phyloP scores from a whole-genome alignment of 2,797 vertebrate species.

The Mormyrus hasselquistii region DNA sequence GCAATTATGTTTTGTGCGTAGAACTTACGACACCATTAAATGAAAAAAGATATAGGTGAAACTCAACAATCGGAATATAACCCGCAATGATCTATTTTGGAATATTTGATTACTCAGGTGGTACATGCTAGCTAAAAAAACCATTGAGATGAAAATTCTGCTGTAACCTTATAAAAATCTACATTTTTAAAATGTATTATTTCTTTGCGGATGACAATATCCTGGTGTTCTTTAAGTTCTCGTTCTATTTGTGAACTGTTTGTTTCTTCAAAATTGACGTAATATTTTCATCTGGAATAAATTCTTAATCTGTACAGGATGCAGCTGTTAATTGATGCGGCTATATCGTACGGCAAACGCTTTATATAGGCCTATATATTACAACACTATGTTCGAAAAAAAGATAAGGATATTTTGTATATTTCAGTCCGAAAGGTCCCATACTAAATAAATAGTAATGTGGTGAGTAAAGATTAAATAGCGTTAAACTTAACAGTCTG shows the following conservation, averaged over 20 bases:
- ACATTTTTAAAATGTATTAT: neutral
- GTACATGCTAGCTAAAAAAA: neutral
- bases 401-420: neutral
- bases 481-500: neutral
- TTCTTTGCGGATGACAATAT: neutral
- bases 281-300: neutral
- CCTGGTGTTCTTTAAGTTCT: neutral
- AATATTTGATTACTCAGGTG: neutral
- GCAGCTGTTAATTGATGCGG: neutral
- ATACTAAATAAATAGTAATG: neutral
- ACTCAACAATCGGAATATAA: neutral
- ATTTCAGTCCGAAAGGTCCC: neutral
- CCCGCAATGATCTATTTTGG: neutral
- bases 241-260: neutral
- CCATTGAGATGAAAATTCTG: neutral
- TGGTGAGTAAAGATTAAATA: neutral
- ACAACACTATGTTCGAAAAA: neutral
- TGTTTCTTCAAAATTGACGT: neutral
- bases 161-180: neutral
- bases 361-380: neutral
- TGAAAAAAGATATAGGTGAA: neutral
- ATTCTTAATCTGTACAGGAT: neutral
- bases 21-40: neutral
- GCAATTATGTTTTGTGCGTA: neutral
- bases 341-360: neutral